These are phyloP conservation scores for Oxyura jamaicensis DNA, from an alignment of 2,113 vertebrate species.

Conservation along the genomic window DNA sequence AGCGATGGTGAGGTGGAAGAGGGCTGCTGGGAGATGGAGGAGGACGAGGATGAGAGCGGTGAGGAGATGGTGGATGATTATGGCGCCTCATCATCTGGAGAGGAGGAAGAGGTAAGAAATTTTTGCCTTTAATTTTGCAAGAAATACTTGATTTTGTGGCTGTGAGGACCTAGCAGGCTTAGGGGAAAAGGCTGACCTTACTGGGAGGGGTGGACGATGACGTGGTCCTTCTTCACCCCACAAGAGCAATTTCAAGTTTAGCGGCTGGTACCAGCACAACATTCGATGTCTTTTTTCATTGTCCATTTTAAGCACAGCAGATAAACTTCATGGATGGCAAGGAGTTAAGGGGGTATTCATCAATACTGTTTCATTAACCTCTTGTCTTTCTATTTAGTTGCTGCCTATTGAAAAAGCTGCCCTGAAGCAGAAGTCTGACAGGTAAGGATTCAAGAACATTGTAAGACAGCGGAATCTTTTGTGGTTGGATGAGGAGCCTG, in stretches of 20 bases:
- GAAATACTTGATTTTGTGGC: background rate
- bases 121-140: background rate
- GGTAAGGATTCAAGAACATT: slow-evolving; percentile 29
- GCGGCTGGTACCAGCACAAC: accelerated
- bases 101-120: slow-evolving; percentile 66
- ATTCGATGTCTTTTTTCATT: background rate
- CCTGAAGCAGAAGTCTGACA: slow-evolving; percentile 80
- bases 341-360: background rate
- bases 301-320: background rate
- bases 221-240: background rate
- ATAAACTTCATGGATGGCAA: background rate
- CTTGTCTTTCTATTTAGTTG: slow-evolving; percentile 77
- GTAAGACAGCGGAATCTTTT: accelerated
- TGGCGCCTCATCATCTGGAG: slow-evolving; percentile 71
- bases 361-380: background rate
- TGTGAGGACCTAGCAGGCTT: background rate
- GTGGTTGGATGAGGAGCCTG: background rate
- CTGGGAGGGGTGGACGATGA: too few species aligned
- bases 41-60: slow-evolving; percentile 71
- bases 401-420: slow-evolving; percentile 93
- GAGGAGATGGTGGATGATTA: slow-evolving; percentile 91
- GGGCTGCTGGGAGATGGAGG: slow-evolving; percentile 45
- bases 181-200: background rate
- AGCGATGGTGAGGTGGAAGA: slow-evolving; percentile 64
- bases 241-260: background rate